Conservation (phyloP, 23 tunicate species). For the Halocynthia aurantium region DNA sequence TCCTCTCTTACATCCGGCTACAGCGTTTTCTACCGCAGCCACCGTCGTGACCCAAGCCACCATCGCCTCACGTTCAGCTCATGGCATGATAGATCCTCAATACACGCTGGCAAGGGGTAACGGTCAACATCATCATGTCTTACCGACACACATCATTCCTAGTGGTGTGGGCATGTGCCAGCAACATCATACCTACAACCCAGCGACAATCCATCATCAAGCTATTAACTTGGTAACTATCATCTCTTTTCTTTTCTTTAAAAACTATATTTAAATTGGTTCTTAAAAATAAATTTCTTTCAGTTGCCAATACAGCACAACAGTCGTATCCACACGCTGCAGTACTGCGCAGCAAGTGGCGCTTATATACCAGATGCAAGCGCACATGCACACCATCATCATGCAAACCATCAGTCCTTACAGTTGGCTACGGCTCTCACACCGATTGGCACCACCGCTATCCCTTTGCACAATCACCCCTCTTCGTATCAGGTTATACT, state of each 20-base stretch:
- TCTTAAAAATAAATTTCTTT: background rate
- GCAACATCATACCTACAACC: conserved; percentile 57
- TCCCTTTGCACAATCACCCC: conserved; percentile 39
- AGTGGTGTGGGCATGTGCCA: conserved; percentile 27
- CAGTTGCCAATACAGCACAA: conserved; percentile 80
- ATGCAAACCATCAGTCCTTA: conserved; percentile 30
- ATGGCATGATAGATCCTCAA: conserved; percentile 65
- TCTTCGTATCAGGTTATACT: conserved; percentile 48
- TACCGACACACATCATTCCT: conserved; percentile 31
- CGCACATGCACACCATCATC: conserved; percentile 29
- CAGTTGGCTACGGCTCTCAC: conserved; percentile 48
- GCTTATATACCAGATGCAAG: conserved; percentile 53
- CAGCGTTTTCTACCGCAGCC: conserved; percentile 17
- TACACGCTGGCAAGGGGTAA: conserved; percentile 14
- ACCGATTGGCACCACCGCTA: conserved; percentile 30
- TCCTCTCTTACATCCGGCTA: conserved; percentile 18
- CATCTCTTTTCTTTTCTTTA: background rate
- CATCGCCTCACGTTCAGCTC: conserved; percentile 37
- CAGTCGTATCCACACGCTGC: conserved; percentile 58
- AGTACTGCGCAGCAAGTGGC: conserved; percentile 67
- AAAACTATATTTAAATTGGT: background rate
- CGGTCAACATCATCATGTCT: conserved; percentile 25
- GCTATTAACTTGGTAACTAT: conserved; percentile 76
- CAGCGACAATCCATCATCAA: conserved; percentile 16
- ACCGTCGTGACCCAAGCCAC: conserved; percentile 6